phyloP scores from a whole-genome alignment of 2,888 invertebrate species.

The Druceiella hillmani region DNA sequence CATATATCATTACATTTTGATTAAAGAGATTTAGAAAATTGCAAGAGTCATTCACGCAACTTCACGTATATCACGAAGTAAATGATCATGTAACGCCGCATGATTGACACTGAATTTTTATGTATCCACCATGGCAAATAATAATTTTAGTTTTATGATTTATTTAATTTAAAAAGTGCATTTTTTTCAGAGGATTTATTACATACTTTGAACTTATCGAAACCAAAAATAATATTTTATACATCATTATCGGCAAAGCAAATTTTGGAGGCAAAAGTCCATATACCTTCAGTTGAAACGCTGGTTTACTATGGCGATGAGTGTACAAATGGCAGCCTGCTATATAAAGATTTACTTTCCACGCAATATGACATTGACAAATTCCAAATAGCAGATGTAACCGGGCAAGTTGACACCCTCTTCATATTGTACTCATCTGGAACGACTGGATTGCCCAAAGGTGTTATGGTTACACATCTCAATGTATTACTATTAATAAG shows the following conservation, averaged over 20 bases:
- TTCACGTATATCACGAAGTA: no score
- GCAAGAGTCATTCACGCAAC: no score
- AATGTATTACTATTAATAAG: constrained; percentile 33
- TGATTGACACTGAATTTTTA: no score
- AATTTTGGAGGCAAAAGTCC: constrained; percentile 34
- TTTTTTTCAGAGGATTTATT: constrained; percentile 56
- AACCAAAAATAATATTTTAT: constrained; percentile 53
- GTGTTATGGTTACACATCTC: constrained; percentile 54
- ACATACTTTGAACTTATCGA: constrained; percentile 53
- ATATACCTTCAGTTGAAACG: constrained; percentile 37
- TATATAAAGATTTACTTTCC: constrained; percentile 13
- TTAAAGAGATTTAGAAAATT: no score
- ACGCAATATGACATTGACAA: constrained; percentile 18
- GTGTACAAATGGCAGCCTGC: constrained; percentile 15
- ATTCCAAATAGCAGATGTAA: constrained; percentile 31
- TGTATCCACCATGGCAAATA: no score
- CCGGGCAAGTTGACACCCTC: constrained; percentile 39
- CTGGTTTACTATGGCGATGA: constrained; percentile 39
- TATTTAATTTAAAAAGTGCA: no score
- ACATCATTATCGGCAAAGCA: constrained; percentile 38
- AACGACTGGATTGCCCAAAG: constrained; percentile 61
- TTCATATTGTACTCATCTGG: constrained; percentile 61
- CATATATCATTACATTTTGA: no score
- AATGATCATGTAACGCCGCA: no score
- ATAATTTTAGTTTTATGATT: no score